Base-by-base conservation (phyloP, 2,888 invertebrate genomes). In the Synergus gifuensis region DNA sequence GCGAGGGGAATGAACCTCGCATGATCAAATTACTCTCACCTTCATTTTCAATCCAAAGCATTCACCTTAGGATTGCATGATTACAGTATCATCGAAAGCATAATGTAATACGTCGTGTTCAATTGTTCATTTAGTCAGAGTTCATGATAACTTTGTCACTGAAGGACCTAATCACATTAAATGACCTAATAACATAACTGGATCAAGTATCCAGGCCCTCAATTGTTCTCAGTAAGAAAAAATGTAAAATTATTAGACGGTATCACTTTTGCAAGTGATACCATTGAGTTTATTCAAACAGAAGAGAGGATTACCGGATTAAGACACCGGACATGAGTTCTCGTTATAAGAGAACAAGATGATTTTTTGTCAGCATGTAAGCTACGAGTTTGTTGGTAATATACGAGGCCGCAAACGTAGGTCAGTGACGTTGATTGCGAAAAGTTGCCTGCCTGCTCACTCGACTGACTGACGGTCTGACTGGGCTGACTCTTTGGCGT, bases 381-480 rank as follows among this genome's bases (percentile, higher is more conserved):
- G 54, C 49, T 73, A 42, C 11, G 54, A 54, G 73, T 73, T 73
- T 28, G 54, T 69, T 69, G 49, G 69, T 73, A 73, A 73, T 73
- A 73, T 73, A 73, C 49, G 40, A 54, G 54, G 36, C 73, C 49
- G 44, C 64, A 64, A 77, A 64, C 83, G 80, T 87, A 88, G 88
- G 89, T 88, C 89, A 88, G 88, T 87, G 87, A 87, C 88, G 83
- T 79, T 82, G 86, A 86, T 88, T 89, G 88, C 88, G 88, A 88
- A 87, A 88, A 87, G 81, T 81, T 82, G 28, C 80, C 80, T 84
- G 54, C 73, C 73, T 81, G 80, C 81, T 81, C 82, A 49, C 67
- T 78, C 66, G 78, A 81, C 82, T 85, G 77, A 78, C 80, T 77
- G 77, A 78, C 67, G 83, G 83, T 78, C 78, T 64, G 84, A 80